Conservation (phyloP, 2,113 vertebrate species). For the Casuarius casuarius region DNA sequence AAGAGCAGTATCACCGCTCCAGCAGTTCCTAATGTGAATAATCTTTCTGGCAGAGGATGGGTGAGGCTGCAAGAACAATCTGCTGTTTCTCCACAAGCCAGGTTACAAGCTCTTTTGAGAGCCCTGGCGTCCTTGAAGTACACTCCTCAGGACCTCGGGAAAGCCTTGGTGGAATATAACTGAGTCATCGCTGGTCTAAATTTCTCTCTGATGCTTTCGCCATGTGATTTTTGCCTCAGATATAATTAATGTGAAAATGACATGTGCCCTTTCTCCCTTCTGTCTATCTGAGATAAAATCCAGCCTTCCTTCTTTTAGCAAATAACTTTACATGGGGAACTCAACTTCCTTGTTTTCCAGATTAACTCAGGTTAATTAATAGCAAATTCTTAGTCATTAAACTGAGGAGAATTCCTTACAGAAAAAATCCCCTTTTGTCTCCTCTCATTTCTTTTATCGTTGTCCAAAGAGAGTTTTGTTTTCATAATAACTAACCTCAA, state of each 20-base stretch:
- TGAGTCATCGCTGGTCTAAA: background rate
- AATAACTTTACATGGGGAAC: slow-evolving; percentile 42
- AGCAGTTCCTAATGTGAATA: background rate
- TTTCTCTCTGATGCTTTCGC: background rate
- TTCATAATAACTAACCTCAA: background rate
- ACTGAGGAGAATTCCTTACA: background rate
- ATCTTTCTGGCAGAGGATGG: background rate
- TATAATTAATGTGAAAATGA: background rate
- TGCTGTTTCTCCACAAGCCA: background rate
- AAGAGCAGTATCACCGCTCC: background rate
- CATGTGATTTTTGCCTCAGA: background rate
- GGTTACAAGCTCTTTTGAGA: background rate
- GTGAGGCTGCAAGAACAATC: background rate
- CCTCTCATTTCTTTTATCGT: background rate
- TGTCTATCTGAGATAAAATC: slow-evolving; percentile 19
- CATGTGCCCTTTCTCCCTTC: background rate
- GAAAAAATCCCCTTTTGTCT: background rate
- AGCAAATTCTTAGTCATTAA: slow-evolving; percentile 46
- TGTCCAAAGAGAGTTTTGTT: slow-evolving; percentile 8
- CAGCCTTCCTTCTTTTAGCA: slow-evolving; percentile 49
- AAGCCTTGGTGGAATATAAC: background rate
- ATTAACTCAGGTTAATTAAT: slow-evolving; percentile 70
- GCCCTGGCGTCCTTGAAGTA: background rate
- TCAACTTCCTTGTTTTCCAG: slow-evolving; percentile 49
- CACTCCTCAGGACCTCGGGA: background rate